Evolutionary conservation across 2,113 vertebrate genomes (phyloP).

Genomic region (Charadrius vociferus): DNA sequence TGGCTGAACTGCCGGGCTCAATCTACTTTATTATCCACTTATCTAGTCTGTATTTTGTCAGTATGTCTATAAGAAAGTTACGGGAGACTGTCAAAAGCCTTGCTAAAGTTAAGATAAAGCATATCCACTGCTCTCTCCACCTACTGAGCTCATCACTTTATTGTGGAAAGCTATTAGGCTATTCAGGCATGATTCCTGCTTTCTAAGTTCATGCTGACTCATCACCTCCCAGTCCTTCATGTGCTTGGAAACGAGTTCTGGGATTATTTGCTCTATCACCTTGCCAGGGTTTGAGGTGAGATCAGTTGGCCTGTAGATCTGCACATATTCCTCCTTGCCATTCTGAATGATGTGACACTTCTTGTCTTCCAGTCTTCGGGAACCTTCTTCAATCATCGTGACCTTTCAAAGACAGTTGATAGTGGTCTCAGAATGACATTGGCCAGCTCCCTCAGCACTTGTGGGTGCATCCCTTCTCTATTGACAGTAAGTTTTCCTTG

Average conservation of each 20-base stretch:
- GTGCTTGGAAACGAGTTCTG: neutral
- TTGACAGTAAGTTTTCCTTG: neutral
- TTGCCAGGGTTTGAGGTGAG: neutral
- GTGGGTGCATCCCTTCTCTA: neutral
- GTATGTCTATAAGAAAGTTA: neutral
- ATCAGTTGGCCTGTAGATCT: neutral
- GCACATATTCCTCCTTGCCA: neutral
- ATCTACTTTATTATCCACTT: neutral
- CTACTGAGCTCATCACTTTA: rapidly evolving
- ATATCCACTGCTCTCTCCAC: neutral
- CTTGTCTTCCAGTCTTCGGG: neutral
- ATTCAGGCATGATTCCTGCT: neutral
- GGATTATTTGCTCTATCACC: neutral
- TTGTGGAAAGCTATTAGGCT: neutral
- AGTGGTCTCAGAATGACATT: neutral
- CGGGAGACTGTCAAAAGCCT: neutral
- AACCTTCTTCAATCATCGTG: neutral
- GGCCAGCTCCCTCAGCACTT: neutral
- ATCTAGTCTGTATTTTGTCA: neutral
- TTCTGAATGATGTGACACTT: neutral
- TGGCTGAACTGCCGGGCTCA: no score
- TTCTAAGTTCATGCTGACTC: neutral
- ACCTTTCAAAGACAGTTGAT: neutral
- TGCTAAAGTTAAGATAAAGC: neutral
- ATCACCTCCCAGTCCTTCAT: neutral